These are phyloP conservation scores for Albula goreensis DNA, from an alignment of 2,113 vertebrate genomes.

Conservation along the genomic window DNA sequence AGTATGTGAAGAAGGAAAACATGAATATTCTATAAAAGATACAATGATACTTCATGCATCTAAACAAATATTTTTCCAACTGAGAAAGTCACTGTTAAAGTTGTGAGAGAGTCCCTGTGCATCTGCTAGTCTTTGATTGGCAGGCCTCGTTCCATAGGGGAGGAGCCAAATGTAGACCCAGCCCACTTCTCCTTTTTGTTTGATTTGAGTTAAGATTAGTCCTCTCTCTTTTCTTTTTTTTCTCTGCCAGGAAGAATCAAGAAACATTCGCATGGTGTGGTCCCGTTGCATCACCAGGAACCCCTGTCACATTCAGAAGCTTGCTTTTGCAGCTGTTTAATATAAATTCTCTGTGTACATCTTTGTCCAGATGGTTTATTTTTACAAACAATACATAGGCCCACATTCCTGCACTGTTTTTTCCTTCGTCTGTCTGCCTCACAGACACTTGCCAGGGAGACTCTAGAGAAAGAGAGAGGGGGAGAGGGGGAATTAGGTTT, in stretches of 20 bases:
- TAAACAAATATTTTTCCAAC: background rate
- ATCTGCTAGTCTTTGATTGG: background rate
- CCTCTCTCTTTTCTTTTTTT: constrained; percentile 19
- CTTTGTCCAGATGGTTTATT: constrained; percentile 94
- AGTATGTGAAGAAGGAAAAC: background rate
- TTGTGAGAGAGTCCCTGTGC: background rate
- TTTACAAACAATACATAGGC: constrained; percentile 97
- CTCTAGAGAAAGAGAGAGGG: constrained; percentile 48
- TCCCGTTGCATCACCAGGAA: constrained; percentile 68
- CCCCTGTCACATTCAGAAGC: constrained; percentile 73
- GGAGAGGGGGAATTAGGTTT: constrained; percentile 66
- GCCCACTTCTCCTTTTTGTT: background rate
- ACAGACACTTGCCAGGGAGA: constrained; percentile 67
- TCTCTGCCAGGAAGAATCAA: constrained; percentile 36
- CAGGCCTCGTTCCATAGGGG: background rate
- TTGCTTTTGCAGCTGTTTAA: constrained; percentile 97
- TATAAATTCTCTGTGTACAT: constrained; percentile 94
- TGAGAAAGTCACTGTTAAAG: background rate
- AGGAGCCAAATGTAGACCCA: background rate
- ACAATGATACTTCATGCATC: background rate
- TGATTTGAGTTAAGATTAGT: constrained; percentile 13
- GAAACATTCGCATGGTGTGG: constrained; percentile 69
- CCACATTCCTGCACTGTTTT: constrained; percentile 78
- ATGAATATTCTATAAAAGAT: background rate
- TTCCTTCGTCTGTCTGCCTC: constrained; percentile 68